Percentiles rank a stretch among this genome's conserved stretches.
Evolutionary conservation across 2,888 invertebrate species (phyloP).

Genomic region (Drosophila longiperda): DNA sequence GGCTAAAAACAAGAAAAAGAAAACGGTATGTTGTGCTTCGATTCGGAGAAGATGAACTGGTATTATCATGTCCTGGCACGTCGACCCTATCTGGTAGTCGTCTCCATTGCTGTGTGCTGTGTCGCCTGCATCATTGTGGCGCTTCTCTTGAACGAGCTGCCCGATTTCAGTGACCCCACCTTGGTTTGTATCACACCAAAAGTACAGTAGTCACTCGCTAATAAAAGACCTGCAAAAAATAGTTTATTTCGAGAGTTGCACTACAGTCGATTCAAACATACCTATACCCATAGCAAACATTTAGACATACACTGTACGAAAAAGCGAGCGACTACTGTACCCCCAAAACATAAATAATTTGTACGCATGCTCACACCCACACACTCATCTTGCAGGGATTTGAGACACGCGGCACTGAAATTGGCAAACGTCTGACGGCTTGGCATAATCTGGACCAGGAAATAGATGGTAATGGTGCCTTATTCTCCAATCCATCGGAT

Average conservation of each 20-base stretch:
- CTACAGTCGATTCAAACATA: background rate
- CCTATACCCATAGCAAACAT: background rate
- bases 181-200: slow-evolving; percentile 86
- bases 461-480: slow-evolving; percentile 88
- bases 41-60: slow-evolving; percentile 85
- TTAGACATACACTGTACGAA: background rate
- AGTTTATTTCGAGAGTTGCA: background rate
- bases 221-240: background rate
- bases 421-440: slow-evolving; percentile 92
- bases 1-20: background rate
- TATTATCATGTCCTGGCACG: slow-evolving; percentile 89
- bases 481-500: slow-evolving; percentile 88
- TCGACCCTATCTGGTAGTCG: slow-evolving; percentile 89
- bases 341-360: slow-evolving; percentile 15
- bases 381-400: slow-evolving; percentile 89
- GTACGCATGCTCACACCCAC: slow-evolving; percentile 45
- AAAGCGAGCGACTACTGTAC: slow-evolving; percentile 4
- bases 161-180: slow-evolving; percentile 94
- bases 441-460: slow-evolving; percentile 94
- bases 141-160: slow-evolving; percentile 88
- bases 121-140: slow-evolving; percentile 89
- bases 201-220: background rate
- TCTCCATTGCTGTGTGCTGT: slow-evolving; percentile 88
- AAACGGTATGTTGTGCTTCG: slow-evolving; percentile 67
- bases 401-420: slow-evolving; percentile 94